phyloP scores from a whole-genome alignment of 2,113 vertebrate genomes.

The Centropus bengalensis region DNA sequence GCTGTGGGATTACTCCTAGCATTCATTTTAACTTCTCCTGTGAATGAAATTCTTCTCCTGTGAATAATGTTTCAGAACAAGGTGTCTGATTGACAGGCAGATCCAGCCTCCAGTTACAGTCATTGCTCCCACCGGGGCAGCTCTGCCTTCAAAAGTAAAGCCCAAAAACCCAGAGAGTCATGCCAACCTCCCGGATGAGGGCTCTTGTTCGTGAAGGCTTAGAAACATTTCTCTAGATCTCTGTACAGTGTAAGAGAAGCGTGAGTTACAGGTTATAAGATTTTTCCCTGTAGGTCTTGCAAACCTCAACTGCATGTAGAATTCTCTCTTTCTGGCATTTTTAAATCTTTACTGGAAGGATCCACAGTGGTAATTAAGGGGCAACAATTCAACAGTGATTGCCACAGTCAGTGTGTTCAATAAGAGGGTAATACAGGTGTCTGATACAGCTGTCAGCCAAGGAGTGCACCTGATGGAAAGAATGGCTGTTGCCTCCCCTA shows the following conservation, averaged over 20 bases:
- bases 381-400: neutral
- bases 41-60: neutral
- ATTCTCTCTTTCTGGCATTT: neutral
- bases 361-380: neutral
- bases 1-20: neutral
- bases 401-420: neutral
- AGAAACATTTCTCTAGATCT: neutral
- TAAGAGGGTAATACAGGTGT: neutral
- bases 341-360: neutral
- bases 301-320: neutral
- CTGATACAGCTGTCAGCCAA: neutral
- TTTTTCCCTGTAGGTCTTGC: neutral
- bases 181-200: neutral
- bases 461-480: neutral
- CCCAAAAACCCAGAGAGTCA: neutral
- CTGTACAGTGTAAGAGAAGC: neutral
- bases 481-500: neutral
- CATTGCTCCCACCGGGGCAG: neutral
- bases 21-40: neutral
- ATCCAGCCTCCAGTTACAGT: neutral
- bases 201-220: neutral
- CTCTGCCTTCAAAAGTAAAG: neutral
- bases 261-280: neutral
- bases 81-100: neutral
- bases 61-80: neutral